phyloP scores from a whole-genome alignment of 2,797 vertebrate genomes.

The Prionace glauca region DNA sequence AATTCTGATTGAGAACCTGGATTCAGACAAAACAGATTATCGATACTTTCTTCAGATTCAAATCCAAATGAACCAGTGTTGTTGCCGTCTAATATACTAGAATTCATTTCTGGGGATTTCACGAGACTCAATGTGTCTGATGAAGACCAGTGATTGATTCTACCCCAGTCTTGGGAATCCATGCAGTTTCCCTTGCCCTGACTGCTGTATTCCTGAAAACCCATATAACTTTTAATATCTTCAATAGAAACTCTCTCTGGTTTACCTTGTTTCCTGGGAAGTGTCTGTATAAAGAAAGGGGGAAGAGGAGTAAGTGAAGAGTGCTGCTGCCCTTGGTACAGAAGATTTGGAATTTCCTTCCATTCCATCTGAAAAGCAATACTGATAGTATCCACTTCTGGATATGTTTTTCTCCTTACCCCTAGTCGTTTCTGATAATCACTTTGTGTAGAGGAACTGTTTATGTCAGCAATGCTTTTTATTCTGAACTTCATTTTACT shows the following conservation, averaged over 20 bases:
- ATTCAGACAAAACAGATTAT: constrained; percentile 47
- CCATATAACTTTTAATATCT: constrained; percentile 42
- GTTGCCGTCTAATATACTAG: constrained; percentile 44
- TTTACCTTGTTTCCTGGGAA: constrained; percentile 50
- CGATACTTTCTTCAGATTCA: constrained; percentile 48
- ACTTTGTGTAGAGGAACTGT: constrained; percentile 46
- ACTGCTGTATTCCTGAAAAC: constrained; percentile 33
- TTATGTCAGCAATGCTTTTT: constrained; percentile 53
- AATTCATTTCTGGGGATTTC: constrained; percentile 45
- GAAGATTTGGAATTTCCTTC: constrained; percentile 35
- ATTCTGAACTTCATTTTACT: constrained; percentile 52
- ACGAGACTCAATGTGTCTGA: constrained; percentile 43
- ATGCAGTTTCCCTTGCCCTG: not conserved
- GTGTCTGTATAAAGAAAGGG: constrained; percentile 54
- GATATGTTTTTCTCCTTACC: constrained; percentile 65
- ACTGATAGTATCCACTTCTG: constrained; percentile 50
- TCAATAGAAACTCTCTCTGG: constrained; percentile 43
- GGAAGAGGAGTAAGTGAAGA: constrained; percentile 53
- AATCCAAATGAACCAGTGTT: constrained; percentile 45
- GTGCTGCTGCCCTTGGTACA: constrained; percentile 53
- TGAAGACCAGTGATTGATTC: constrained; percentile 42
- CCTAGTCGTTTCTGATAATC: constrained; percentile 44
- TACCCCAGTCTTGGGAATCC: not conserved
- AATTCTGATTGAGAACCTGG: constrained; percentile 39
- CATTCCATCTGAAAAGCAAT: constrained; percentile 40